A percentile compares a stretch with the other conserved stretches of the same genome.
These are phyloP conservation scores for Stenichneumon culpator DNA, from an alignment of 2,888 invertebrate species.

Conservation along the genomic window DNA sequence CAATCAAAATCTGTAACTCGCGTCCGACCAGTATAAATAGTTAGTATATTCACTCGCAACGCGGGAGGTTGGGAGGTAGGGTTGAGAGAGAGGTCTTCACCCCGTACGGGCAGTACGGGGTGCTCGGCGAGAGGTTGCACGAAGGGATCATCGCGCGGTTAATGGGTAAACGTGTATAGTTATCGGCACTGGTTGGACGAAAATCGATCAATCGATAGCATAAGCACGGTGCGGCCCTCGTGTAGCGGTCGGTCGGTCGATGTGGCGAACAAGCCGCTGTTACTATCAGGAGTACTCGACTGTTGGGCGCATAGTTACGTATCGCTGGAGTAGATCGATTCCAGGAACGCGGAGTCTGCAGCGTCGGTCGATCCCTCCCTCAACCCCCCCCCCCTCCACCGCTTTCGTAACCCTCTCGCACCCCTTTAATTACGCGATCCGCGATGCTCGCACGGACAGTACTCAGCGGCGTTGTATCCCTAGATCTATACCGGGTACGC, in stretches of 20 bases:
- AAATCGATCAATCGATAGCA: constrained; percentile 41
- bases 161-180: constrained; percentile 44
- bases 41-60: constrained; percentile 49
- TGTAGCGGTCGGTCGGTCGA: constrained; percentile 10
- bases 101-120: not conserved
- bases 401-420: not conserved
- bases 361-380: constrained; percentile 10
- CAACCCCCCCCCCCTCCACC: not conserved
- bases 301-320: constrained; percentile 29
- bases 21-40: constrained; percentile 36
- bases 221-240: not conserved
- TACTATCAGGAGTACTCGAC: constrained; percentile 23
- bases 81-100: not conserved
- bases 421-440: constrained; percentile 55
- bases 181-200: constrained; percentile 29
- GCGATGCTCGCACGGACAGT: constrained; percentile 41
- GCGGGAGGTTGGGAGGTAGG: not conserved
- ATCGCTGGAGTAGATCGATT: constrained; percentile 55
- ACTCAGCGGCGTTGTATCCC: constrained; percentile 24
- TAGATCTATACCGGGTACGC: constrained; percentile 17
- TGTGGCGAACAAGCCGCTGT: not conserved
- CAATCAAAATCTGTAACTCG: constrained; percentile 57
- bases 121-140: not conserved
- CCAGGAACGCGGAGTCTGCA: constrained; percentile 29
- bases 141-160: constrained; percentile 21